These are phyloP conservation scores for Cyanoliseus patagonus DNA, from an alignment of 2,113 vertebrate species.

Conservation along the genomic window DNA sequence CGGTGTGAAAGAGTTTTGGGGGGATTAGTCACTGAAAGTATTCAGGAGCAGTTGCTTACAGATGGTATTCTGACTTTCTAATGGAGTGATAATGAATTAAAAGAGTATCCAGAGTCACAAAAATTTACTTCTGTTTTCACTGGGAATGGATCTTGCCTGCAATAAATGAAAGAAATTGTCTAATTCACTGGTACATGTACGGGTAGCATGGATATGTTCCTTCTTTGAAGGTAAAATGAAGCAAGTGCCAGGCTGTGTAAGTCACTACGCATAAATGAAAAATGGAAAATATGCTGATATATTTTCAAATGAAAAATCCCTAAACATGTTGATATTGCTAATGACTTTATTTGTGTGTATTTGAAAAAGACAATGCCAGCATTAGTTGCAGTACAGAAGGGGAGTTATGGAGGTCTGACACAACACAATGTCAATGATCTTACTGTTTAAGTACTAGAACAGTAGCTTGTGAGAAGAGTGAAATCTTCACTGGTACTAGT, in stretches of 20 bases:
- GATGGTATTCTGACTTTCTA: conserved; percentile 1
- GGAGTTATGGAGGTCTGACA: neutral
- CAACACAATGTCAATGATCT: neutral
- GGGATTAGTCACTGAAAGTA: conserved; percentile 8
- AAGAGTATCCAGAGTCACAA: neutral
- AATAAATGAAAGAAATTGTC: neutral
- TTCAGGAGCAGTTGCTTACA: conserved; percentile 11
- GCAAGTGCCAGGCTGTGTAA: neutral
- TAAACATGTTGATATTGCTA: neutral
- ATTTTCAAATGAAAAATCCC: neutral
- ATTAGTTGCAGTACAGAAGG: neutral
- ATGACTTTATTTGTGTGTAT: neutral
- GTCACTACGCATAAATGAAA: neutral
- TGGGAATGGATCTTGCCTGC: neutral
- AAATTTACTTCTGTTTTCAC: neutral
- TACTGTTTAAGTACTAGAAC: neutral
- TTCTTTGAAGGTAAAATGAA: neutral
- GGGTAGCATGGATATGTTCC: neutral
- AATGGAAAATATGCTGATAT: neutral
- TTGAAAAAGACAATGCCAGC: neutral
- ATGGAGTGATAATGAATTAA: neutral
- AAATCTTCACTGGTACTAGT: neutral
- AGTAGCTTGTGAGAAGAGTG: neutral
- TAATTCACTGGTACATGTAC: neutral
- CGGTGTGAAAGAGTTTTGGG: neutral